Conservation (phyloP, 2,888 invertebrate species). For the Villa cingulata region DNA sequence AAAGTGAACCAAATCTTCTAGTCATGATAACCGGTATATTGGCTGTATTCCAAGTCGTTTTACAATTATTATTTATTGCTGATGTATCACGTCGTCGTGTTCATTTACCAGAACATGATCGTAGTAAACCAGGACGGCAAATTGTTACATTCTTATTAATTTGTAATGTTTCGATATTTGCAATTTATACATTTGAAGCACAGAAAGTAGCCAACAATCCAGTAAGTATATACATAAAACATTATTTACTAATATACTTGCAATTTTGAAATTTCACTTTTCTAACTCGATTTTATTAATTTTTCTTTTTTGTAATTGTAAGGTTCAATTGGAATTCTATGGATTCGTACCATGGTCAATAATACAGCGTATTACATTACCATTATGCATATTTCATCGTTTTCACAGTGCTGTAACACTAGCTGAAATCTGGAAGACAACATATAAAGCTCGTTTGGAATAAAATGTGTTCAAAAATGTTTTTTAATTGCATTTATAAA, state of each 20-base stretch:
- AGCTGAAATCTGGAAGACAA: slow-evolving; percentile 92
- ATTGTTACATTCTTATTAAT: slow-evolving; percentile 90
- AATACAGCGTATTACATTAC: slow-evolving; percentile 82
- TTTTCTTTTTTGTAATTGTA: slow-evolving; percentile 13
- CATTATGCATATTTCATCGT: slow-evolving; percentile 90
- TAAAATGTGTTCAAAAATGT: slow-evolving; percentile 37
- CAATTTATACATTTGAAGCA: slow-evolving; percentile 88
- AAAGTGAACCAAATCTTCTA: slow-evolving; percentile 72
- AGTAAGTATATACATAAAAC: slow-evolving; percentile 40
- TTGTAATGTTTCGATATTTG: slow-evolving; percentile 93
- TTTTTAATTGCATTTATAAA: too few relatives aligned
- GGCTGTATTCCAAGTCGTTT: slow-evolving; percentile 79
- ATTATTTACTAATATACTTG: too few relatives aligned
- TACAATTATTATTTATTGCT: slow-evolving; percentile 84
- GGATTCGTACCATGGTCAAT: slow-evolving; percentile 88
- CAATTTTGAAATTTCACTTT: too few relatives aligned
- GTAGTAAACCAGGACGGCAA: slow-evolving; percentile 88
- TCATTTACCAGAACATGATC: slow-evolving; percentile 80
- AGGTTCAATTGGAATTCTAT: slow-evolving; percentile 79
- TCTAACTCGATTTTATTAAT: too few relatives aligned
- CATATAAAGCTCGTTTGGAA: slow-evolving; percentile 81
- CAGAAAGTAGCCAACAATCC: slow-evolving; percentile 89
- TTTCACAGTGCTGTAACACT: slow-evolving; percentile 91
- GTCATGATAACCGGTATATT: slow-evolving; percentile 82
- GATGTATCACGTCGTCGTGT: slow-evolving; percentile 86